Evolutionary conservation across 2,888 invertebrate species (phyloP).

Genomic region (Torymus texanus): DNA sequence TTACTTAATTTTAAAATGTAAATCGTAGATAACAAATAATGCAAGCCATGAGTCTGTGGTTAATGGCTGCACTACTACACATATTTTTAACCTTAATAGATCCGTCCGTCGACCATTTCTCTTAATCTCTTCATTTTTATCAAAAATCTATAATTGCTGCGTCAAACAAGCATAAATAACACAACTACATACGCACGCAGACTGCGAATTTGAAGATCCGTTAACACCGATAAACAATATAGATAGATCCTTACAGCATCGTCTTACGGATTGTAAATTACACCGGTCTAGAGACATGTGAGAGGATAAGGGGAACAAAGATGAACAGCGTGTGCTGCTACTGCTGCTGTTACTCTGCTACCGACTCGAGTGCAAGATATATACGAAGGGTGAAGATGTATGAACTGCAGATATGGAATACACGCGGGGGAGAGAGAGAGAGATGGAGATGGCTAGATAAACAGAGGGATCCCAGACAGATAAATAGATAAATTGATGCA

Average conservation of each 20-base stretch:
- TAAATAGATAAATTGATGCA: slow-evolving; percentile 38
- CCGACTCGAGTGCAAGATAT: background rate
- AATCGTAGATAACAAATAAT: too few species aligned
- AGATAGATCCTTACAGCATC: background rate
- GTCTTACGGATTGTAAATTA: slow-evolving; percentile 29
- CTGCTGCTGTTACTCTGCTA: background rate
- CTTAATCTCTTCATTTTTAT: too few species aligned
- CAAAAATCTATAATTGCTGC: too few species aligned
- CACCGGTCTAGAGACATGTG: too few species aligned
- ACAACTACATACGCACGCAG: too few species aligned
- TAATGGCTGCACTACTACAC: too few species aligned
- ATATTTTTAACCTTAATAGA: too few species aligned
- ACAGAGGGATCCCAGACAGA: slow-evolving; percentile 25
- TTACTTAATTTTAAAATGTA: too few species aligned
- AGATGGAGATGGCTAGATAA: slow-evolving; percentile 26
- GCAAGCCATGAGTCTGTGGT: too few species aligned
- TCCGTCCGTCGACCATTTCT: too few species aligned
- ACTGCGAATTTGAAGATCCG: too few species aligned
- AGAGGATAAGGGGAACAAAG: background rate
- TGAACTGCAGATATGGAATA: slow-evolving; percentile 13
- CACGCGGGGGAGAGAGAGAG: background rate
- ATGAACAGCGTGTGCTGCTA: background rate
- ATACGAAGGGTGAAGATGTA: slow-evolving; percentile 28
- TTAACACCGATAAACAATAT: background rate
- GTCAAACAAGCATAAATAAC: too few species aligned